Base-by-base conservation (phyloP, 2,888 invertebrate species). In the Drosophila anomalata region DNA sequence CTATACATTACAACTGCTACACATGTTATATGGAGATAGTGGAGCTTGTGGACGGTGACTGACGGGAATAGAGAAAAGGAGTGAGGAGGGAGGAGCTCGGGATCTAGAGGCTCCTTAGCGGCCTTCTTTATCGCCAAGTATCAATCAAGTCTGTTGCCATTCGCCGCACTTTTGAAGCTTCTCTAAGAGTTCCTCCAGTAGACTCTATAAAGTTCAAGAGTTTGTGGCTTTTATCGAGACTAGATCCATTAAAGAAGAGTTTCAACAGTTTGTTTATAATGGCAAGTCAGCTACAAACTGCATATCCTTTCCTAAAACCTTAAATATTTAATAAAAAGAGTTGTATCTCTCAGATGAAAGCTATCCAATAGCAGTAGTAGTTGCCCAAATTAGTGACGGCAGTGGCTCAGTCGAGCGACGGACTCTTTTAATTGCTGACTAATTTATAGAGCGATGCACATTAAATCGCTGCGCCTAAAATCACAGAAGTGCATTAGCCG, bases 381-480 rank as follows among this genome's bases (percentile, higher is more conserved):
- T 55, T 22, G 52, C n/a, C 36, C 51, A 46, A 14, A 22, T 12
- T 26, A 55, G 48, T 66, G 69, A 57, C 12, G 33, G 33, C 12
- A 51, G 46, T 60, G 41, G 47, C 62, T 36, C 50, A 36, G 33
- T 22, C 53, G 48, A 54, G 48, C 42, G 52, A 33, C 46, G 52
- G 74, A 65, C 61, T 87, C 79, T 73, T 85, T 85, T 89, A 89
- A 88, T 89, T 89, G 88, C 89, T 85, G 88, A 89, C 89, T 89
- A 88, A 89, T 89, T 89, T 89, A 89, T 89, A 89, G 89, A 88
- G 87, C 89, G 87, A 69, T 82, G 79, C 87, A 78, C 89, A 88
- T 88, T 84, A 89, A 89, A 88, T 89, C 73, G 81, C 75, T 87
- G 82, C 84, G 87, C 87, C 82, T 88, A 83, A 70, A 90, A 89